Evolutionary conservation across 1,140 invertebrate species (phyloP), one percentile per base, ranked within the genome.

Genomic region (Leptopilina boulardi): DNA sequence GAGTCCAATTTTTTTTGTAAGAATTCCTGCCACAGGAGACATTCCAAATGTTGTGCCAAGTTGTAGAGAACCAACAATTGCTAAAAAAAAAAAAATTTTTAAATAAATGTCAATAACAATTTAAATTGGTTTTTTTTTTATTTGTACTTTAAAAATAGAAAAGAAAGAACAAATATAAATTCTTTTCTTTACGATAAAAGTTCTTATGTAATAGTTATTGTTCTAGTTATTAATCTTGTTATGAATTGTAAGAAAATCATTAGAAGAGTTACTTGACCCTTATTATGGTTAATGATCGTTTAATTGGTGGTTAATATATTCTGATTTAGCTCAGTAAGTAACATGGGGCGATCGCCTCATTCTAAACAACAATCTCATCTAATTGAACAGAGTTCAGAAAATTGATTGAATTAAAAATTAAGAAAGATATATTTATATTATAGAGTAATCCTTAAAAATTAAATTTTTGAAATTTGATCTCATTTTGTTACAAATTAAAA

Each of bases 31-130:
- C 11, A 98, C 88, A 9, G 96, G 95, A 3, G 97, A 98, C 75
- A 98, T 91, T 76, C 98, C 93, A 89, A 99, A 99, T 41, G 96
- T 98, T 9, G 95, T 95, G 34, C 97, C 97, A 85, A 98, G 97
- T 10, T 95, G 93, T 75, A 98, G 91, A 0, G 97, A 96, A 1
- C 97, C 97, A 73, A 98, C 96, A 80, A 97, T 92, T 77, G 97
- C 97, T 99, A 93, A 83, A 89, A 89, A 84, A 77, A 81, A 77
- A 26, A 3, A 30, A 26, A 30, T 13, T 30, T 4, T n/a, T 18
- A 4, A 51, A 18, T 47, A 47, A 47, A 47, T 47, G 34, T 9
- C 34, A 38, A 9, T 38, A 51, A 51, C 18, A 51, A 51, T n/a
- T n/a, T 15, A 15, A 44, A 8, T 42, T n/a, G 13, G 44, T 47